Conservation (phyloP, 2,888 invertebrate species). For the Thalpophila matura region DNA sequence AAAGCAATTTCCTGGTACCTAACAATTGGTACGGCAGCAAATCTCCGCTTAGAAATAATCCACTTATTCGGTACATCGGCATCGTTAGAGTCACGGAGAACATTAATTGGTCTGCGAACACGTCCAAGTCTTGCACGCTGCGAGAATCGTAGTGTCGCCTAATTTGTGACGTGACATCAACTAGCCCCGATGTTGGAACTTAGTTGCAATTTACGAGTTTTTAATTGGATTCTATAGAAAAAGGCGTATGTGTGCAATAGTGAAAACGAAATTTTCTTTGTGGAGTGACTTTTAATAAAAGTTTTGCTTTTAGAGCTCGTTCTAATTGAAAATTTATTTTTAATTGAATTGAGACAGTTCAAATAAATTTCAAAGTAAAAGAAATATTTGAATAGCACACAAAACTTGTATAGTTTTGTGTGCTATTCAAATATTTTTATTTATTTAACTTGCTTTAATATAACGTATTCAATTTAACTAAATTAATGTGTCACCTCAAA, state of each 20-base stretch:
- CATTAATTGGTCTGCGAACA: slow-evolving; percentile 57
- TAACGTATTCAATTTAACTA: no score
- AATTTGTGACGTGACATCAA: slow-evolving; percentile 51
- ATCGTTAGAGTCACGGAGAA: slow-evolving; percentile 49
- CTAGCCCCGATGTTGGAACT: slow-evolving; percentile 16
- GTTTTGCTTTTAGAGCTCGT: not conserved
- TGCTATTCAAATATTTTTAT: no score
- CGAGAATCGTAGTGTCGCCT: slow-evolving; percentile 43
- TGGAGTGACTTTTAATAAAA: not conserved
- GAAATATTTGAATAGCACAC: no score
- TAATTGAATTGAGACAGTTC: not conserved
- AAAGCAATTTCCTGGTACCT: slow-evolving; percentile 44
- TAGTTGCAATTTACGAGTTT: slow-evolving; percentile 48
- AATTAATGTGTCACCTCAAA: no score
- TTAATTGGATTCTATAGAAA: slow-evolving; percentile 36
- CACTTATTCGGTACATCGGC: slow-evolving; percentile 54
- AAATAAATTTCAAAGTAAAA: not conserved
- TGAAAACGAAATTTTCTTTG: slow-evolving; percentile 7
- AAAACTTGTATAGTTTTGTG: no score
- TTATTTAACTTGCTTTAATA: no score
- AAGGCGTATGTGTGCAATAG: slow-evolving; percentile 2
- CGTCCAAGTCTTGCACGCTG: slow-evolving; percentile 48
- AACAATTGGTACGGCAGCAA: slow-evolving; percentile 52
- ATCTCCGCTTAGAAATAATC: slow-evolving; percentile 56
- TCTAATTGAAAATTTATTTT: not conserved